Percentiles rank a stretch among this genome's conserved stretches.
phyloP scores from a whole-genome alignment of 2,797 vertebrate genomes.

The Octomys mimax region DNA sequence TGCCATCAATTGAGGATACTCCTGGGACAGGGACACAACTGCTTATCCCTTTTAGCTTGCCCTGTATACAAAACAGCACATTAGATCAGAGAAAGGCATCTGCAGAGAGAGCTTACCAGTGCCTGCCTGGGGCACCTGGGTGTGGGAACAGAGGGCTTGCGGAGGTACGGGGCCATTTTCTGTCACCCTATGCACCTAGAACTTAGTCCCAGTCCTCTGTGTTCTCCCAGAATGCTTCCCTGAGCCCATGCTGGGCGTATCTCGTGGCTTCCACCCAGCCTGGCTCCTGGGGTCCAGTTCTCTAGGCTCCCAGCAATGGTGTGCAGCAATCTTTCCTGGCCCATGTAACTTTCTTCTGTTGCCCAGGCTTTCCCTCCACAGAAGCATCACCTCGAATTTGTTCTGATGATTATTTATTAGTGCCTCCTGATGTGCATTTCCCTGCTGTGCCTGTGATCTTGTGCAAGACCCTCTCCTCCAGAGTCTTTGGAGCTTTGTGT shows the following conservation, averaged over 20 bases:
- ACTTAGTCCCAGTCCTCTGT: too few species aligned
- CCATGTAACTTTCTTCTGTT: background rate
- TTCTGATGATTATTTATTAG: slow-evolving; percentile 55
- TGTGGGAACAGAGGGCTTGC: rapidly evolving
- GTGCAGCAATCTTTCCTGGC: background rate
- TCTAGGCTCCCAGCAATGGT: background rate
- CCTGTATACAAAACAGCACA: rapidly evolving
- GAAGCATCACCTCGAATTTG: background rate
- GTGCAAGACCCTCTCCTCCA: background rate
- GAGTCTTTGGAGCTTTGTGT: background rate
- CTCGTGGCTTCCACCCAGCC: background rate
- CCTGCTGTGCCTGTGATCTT: background rate
- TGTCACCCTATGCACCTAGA: background rate
- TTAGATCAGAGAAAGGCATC: background rate
- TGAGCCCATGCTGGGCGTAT: background rate
- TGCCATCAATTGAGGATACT: rapidly evolving
- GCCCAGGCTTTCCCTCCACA: rapidly evolving
- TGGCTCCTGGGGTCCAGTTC: background rate
- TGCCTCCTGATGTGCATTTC: rapidly evolving
- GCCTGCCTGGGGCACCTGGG: background rate
- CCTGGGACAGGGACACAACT: rapidly evolving
- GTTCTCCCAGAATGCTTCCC: background rate
- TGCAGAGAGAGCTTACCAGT: background rate
- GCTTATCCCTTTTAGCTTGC: too few species aligned
- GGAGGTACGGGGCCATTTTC: too few species aligned